Base-by-base conservation (phyloP, 2,113 vertebrate species). In the Australoheros scitulus region DNA sequence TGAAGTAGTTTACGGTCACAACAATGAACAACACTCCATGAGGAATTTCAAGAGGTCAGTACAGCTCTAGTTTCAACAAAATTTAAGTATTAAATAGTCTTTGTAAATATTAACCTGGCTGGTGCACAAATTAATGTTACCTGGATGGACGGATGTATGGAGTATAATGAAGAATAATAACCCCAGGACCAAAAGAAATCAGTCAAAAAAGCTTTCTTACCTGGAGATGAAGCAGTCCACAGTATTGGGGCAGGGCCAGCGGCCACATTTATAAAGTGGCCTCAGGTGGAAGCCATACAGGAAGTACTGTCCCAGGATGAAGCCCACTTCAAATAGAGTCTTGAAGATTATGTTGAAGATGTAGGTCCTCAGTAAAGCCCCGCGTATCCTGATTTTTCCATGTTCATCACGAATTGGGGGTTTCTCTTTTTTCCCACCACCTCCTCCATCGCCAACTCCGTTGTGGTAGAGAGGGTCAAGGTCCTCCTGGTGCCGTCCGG, bases 271-370 rank as follows among this genome's bases (percentile, higher is more conserved):
- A 89, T 98, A 98, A 3, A 97, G 97, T 0, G 97, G 96, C 92
- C 95, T 96, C 86, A 99, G 94, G 87, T 95, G 92, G 6, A 98
- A 98, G 90, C 97, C 97, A 2, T 98, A 98, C 0, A 99, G 95
- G 79, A 96, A 96, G 90, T 98, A 98, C 94, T 98, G 97, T n/a
- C 97, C 97, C 38, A 96, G 95, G 77, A 98, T 97, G 94, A 98
- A 99, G 91, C 97, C 97, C 93, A 98, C 96, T 89, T 99, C 97
- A 6, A 99, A 96, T 47, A 98, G 91, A 1, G 96, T 97, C 94
- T 98, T 98, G 91, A 98, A 98, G 93, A 98, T 94, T 11, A 98
- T 97, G 92, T 97, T 98, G 93, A 97, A 97, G 87, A 98, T 95
- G 0, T 98, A 99, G 32, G 97, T 97, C 82, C 97, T 96, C 72